Conservation (phyloP, 1,140 invertebrate genomes). For the Kradibia gibbosae region DNA sequence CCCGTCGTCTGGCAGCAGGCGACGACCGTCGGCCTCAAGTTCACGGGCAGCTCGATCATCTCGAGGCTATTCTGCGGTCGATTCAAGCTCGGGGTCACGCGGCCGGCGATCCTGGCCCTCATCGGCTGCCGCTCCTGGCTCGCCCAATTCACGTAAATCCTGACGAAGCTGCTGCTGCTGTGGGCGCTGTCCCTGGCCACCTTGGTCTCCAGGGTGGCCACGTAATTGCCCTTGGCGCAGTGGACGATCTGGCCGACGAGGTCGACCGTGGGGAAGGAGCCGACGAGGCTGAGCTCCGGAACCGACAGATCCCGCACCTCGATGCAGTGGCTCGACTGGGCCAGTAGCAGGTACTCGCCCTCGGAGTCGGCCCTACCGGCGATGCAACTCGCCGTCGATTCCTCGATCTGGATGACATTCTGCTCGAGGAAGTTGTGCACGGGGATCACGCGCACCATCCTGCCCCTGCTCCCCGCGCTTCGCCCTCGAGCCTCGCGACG, state of each 20-base stretch:
- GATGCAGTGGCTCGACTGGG: constrained; percentile 76
- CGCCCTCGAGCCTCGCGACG: no score
- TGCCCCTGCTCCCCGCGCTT: neutral
- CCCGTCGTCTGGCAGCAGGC: constrained; percentile 78
- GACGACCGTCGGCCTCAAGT: constrained; percentile 74
- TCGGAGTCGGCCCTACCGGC: constrained; percentile 53
- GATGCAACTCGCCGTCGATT: constrained; percentile 74
- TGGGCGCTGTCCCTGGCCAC: constrained; percentile 71
- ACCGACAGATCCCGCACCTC: constrained; percentile 76
- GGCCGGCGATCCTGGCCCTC: constrained; percentile 80
- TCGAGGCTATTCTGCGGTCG: constrained; percentile 75
- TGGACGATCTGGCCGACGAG: constrained; percentile 76
- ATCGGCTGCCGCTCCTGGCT: constrained; percentile 75
- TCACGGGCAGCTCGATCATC: constrained; percentile 80
- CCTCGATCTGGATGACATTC: constrained; percentile 78
- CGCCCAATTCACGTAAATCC: constrained; percentile 79
- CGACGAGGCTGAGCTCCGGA: constrained; percentile 70
- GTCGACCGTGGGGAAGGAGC: constrained; percentile 78
- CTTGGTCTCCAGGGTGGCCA: constrained; percentile 78
- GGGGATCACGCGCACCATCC: constrained; percentile 81
- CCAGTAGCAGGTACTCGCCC: constrained; percentile 74
- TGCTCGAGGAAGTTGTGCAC: constrained; percentile 81
- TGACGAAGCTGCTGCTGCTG: constrained; percentile 74
- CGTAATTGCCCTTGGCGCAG: constrained; percentile 76
- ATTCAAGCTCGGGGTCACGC: constrained; percentile 78